phyloP scores from a whole-genome alignment of 2,113 vertebrate species.

The Thalassoma bifasciatum region DNA sequence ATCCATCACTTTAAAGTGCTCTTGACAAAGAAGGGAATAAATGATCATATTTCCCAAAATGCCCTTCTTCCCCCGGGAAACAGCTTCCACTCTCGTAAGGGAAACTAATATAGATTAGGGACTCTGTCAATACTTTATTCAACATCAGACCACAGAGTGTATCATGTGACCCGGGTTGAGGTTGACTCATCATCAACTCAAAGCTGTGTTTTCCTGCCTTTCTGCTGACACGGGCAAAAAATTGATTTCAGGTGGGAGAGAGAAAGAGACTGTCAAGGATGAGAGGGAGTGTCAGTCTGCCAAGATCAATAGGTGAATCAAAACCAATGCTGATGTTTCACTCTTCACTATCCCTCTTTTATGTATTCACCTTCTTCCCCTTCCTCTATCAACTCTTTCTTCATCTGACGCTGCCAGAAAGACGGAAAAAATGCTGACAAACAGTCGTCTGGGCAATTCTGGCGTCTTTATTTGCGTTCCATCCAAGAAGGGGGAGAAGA shows the following conservation, averaged over 20 bases:
- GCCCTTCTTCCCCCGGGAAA: not conserved
- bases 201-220: conserved; percentile 50
- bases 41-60: not conserved
- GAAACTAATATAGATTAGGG: conserved; percentile 2
- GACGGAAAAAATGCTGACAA: conserved; percentile 78
- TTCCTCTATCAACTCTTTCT: conserved; percentile 68
- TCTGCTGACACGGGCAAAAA: conserved; percentile 74
- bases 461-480: conserved; percentile 68
- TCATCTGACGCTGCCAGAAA: conserved; percentile 72
- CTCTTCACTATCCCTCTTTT: conserved; percentile 64
- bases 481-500: conserved; percentile 39
- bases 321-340: conserved; percentile 80
- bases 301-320: conserved; percentile 83
- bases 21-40: not conserved
- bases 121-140: conserved; percentile 14
- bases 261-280: conserved; percentile 73
- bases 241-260: conserved; percentile 64
- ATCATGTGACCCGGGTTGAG: conserved; percentile 42
- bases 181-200: conserved; percentile 53
- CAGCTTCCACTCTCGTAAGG: not conserved
- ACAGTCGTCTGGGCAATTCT: conserved; percentile 65
- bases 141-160: conserved; percentile 17
- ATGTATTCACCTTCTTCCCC: conserved; percentile 78
- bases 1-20: not conserved
- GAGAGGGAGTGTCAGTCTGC: conserved; percentile 77